Evolutionary conservation across 1,140 invertebrate genomes (phyloP), one percentile per base, ranked within the genome.

Genomic region (Apis laboriosa): DNA sequence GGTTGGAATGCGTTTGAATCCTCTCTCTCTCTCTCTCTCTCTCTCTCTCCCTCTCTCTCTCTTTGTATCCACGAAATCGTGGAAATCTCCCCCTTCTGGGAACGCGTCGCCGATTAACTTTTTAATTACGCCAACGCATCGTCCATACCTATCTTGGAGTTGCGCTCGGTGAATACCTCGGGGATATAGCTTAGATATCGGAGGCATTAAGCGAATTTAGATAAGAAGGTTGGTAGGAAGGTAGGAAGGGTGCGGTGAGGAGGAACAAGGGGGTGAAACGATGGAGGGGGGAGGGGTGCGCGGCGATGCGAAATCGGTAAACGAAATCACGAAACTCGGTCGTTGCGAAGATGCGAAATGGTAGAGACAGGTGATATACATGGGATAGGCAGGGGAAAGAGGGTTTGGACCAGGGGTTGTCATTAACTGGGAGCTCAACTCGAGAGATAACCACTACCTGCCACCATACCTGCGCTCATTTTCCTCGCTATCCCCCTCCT

Each of bases 351-450:
- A 86, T 71, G 77, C 82, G 63, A 74, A 80, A 71, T 66, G 77
- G 83, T 78, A 87, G 82, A 87, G 86, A 88, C 86, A 88, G 86
- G 83, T 88, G 86, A 88, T 88, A 87, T 80, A 84, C 86, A 88
- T 55, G 86, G 86, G 76, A 85, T 85, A 87, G 86, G 86, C 86
- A 88, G 82, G 78, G 84, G 34, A 67, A 67, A 83, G 85, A 86
- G 86, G 82, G 84, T 89, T 78, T 83, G 88, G 85, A 9, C 83
- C 90, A 91, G 92, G 93, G 92, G 91, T 93, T 93, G 93, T 93
- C 93, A 94, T 94, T 94, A 94, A 93, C 91, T 94, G 93, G 93
- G 91, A 94, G 93, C 93, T 92, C 92, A 34, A 87, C 87, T 90
- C 88, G 90, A 88, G 85, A 89, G 91, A 92, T 94, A 94, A 94